Evolutionary conservation across 2,888 invertebrate species (phyloP), one percentile per base, ranked within the genome.

Genomic region (Anagyrus pseudococci): DNA sequence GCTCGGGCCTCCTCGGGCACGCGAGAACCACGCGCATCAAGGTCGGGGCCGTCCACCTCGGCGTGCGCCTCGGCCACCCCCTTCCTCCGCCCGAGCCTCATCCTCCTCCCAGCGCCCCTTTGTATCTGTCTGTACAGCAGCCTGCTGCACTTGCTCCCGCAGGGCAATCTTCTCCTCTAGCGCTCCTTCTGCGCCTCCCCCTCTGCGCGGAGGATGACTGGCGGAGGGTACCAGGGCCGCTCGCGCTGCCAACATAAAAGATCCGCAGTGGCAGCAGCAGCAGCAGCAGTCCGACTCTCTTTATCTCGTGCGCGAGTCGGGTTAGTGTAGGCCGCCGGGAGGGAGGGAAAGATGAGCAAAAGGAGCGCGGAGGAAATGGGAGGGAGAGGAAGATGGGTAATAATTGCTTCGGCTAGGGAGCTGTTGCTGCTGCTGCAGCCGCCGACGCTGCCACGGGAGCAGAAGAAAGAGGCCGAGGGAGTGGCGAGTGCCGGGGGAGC

Each of bases 1-100:
- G 22, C 63, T 69, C 76, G 76, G 69, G 20, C 37, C 20, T 43
- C 46, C 60, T 62, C 67, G 67, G 67, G 67, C 67, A 77, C 77
- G 77, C 77, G 77, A 77, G 77, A 77, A 75, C 77, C 77, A 77
- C 77, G 77, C 77, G 77, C 74, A 66, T 74, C 77, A 77, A 77
- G 77, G 77, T 75, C 77, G 77, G 72, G 75, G 70, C 73, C 75
- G 74, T 76, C 74, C 69, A 75, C 77, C 75, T 75, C 72, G 29
- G 44, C 43, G 43, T 19, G 62, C 37, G 56, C 52, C 53, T 19
- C 13, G n/a, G 13, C 26, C 41, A 40, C 8, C 26, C 20, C 19
- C 44, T 37, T 25, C 7, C 10, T 49, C 49, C 17, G 17, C 37
- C 46, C 20, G 47, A 40, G 26, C 15, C 20, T 15, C 2, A 13